Percentiles rank a stretch among this genome's conserved stretches.
These are phyloP conservation scores for Trilocha varians DNA, from an alignment of 2,888 invertebrate genomes.

Conservation along the genomic window DNA sequence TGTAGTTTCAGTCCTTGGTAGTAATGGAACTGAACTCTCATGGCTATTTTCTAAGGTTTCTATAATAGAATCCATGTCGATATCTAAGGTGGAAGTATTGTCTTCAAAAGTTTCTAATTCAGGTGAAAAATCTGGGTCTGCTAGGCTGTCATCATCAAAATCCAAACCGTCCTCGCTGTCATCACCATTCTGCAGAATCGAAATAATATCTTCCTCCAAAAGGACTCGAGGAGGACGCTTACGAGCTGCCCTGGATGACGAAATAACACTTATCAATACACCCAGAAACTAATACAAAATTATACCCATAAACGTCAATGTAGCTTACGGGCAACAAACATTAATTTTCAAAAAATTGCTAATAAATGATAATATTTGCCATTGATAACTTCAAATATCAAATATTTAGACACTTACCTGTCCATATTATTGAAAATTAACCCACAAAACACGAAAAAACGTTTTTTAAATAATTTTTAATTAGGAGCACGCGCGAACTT, in stretches of 20 bases:
- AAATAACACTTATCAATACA: not conserved
- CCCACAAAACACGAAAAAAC: not conserved
- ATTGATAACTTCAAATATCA: not conserved
- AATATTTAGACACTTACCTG: not conserved
- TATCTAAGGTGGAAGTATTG: not conserved
- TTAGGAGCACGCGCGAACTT: not conserved
- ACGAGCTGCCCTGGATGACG: not conserved
- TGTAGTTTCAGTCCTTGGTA: not conserved
- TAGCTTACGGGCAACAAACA: not conserved
- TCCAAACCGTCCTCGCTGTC: conserved; percentile 11
- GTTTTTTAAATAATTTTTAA: not conserved
- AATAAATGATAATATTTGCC: not conserved
- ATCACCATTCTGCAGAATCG: conserved; percentile 2
- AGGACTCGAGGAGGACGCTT: not conserved
- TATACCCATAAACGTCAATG: too few relatives aligned
- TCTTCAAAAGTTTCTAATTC: not conserved
- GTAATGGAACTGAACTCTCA: not conserved
- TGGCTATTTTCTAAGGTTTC: not conserved
- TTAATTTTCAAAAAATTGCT: not conserved
- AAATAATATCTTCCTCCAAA: not conserved
- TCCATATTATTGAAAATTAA: too few relatives aligned
- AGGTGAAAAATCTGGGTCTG: conserved; percentile 9
- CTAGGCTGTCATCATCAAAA: conserved; percentile 10
- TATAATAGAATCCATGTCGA: not conserved
- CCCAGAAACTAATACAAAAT: not conserved